Percentiles rank a stretch among this genome's conserved stretches.
These are phyloP conservation scores for Megalopta genalis DNA, from an alignment of 1,140 invertebrate species.

Conservation along the genomic window DNA sequence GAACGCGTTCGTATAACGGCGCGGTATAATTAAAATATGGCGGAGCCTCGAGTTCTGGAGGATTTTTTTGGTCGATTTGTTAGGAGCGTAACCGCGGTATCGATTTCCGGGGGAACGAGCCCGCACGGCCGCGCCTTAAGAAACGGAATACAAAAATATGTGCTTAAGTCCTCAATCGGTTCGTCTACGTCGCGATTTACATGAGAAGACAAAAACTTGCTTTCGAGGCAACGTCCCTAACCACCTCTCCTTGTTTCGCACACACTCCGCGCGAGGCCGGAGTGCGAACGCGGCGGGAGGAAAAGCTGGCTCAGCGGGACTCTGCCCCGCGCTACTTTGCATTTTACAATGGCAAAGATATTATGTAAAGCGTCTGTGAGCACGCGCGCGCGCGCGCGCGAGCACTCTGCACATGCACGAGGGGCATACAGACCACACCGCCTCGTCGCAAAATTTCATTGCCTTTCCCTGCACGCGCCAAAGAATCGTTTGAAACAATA, in stretches of 20 bases:
- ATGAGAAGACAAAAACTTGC: slow-evolving; percentile 70
- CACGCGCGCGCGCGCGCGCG: slow-evolving; percentile 14
- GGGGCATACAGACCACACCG: not conserved
- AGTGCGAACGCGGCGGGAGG: slow-evolving; percentile 59
- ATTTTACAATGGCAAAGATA: slow-evolving; percentile 77
- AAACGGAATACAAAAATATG: slow-evolving; percentile 64
- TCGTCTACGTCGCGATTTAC: slow-evolving; percentile 66
- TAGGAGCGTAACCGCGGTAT: slow-evolving; percentile 6
- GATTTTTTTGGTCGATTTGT: not conserved
- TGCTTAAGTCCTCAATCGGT: slow-evolving; percentile 65
- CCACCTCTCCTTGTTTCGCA: not conserved
- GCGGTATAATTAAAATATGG: too few relatives aligned
- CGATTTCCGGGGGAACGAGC: slow-evolving; percentile 10
- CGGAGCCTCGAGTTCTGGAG: too few relatives aligned
- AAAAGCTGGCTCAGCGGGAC: slow-evolving; percentile 71
- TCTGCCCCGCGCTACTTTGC: slow-evolving; percentile 71
- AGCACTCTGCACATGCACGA: not conserved
- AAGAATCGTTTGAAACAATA: slow-evolving; percentile 9
- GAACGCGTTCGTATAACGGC: too few relatives aligned
- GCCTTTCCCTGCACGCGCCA: not conserved
- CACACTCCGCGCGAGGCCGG: slow-evolving; percentile 21
- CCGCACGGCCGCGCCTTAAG: slow-evolving; percentile 12
- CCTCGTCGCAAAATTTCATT: slow-evolving; percentile 2
- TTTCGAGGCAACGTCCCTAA: slow-evolving; percentile 52
- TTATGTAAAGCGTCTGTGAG: slow-evolving; percentile 73